These are phyloP conservation scores for Pipistrellus kuhlii DNA, from an alignment of 2,797 vertebrate genomes.

Conservation along the genomic window DNA sequence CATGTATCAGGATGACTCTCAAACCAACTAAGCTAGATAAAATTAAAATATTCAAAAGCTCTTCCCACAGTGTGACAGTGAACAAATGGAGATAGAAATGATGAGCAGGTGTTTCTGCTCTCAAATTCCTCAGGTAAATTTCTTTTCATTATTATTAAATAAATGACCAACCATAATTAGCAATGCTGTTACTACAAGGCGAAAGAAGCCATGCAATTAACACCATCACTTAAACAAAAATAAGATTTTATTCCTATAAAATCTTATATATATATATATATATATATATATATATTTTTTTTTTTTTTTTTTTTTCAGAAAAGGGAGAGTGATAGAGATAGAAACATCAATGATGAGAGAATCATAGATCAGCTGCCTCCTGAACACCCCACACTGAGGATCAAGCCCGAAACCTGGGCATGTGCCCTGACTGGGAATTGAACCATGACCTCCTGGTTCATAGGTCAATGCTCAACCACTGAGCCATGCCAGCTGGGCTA, in stretches of 20 bases:
- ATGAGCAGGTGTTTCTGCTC: slow-evolving; percentile 37
- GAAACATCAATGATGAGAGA: no score
- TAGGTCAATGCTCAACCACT: no score
- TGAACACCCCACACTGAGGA: no score
- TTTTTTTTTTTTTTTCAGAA: no score
- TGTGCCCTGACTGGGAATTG: no score
- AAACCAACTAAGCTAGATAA: background rate
- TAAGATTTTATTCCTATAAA: slow-evolving; percentile 47
- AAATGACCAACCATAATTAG: slow-evolving; percentile 42
- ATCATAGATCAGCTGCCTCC: no score
- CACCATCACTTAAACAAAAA: background rate
- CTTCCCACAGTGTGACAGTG: background rate
- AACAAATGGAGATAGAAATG: background rate
- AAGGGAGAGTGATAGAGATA: no score
- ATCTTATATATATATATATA: no score
- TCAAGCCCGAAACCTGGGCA: no score
- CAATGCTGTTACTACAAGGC: background rate
- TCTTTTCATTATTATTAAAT: background rate
- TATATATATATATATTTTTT: no score
- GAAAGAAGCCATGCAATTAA: slow-evolving; percentile 4
- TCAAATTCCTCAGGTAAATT: slow-evolving; percentile 35
- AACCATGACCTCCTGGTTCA: no score
- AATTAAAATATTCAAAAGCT: slow-evolving; percentile 23
- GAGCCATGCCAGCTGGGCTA: background rate
- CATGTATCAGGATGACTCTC: background rate